These are phyloP conservation scores for Nerophis ophidion DNA, from an alignment of 2,113 vertebrate genomes.

Conservation along the genomic window DNA sequence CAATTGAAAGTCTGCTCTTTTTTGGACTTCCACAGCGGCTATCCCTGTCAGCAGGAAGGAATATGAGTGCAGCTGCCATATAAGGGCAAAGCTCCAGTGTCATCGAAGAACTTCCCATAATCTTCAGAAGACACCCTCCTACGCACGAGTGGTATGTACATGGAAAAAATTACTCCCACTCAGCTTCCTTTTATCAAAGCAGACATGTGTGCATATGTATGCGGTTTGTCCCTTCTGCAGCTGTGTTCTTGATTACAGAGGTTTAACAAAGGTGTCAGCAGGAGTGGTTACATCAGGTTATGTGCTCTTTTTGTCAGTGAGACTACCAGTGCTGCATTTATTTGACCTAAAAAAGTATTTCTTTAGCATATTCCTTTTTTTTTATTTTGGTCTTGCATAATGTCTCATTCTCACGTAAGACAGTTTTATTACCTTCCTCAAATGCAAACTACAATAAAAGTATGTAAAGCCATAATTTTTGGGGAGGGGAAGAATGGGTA, in stretches of 20 bases:
- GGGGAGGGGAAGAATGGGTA: too few relatives aligned
- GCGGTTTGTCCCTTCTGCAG: conserved; percentile 13
- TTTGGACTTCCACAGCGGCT: conserved; percentile 22
- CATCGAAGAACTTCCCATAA: conserved; percentile 22
- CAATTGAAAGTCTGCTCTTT: conserved; percentile 41
- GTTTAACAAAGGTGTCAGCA: not conserved
- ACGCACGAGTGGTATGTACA: conserved; percentile 47
- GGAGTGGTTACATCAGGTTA: not conserved
- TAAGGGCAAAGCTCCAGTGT: conserved; percentile 46
- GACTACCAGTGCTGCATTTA: conserved; percentile 1
- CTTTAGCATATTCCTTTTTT: conserved; percentile 17
- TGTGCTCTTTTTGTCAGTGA: conserved; percentile 2
- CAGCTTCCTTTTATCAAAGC: conserved; percentile 8
- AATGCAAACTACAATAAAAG: too few relatives aligned
- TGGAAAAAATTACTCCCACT: conserved; percentile 7
- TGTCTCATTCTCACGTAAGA: not conserved
- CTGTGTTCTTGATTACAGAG: not conserved
- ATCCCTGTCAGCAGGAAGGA: conserved; percentile 23
- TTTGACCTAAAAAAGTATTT: conserved; percentile 37
- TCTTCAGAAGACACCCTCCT: conserved; percentile 12
- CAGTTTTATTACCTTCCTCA: not conserved
- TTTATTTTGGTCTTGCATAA: not conserved
- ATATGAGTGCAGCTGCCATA: conserved; percentile 32
- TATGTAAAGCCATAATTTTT: too few relatives aligned
- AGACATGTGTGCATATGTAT: not conserved